Evolutionary conservation across 2,888 invertebrate genomes (phyloP), one percentile per base, ranked within the genome.

Genomic region (Heliconius ethilla): DNA sequence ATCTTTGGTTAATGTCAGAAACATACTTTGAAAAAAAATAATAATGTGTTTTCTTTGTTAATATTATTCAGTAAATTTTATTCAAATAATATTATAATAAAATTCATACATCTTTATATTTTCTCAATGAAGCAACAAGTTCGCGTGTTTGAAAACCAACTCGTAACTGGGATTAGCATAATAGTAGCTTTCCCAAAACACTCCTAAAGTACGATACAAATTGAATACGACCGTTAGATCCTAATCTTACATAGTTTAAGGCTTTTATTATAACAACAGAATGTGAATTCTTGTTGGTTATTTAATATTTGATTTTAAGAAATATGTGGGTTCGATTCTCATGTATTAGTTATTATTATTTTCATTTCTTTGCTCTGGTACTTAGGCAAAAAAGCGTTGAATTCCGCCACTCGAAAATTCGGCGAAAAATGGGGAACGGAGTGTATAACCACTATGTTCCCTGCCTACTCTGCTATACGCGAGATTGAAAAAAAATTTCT

Each of bases 111-210:
- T 63, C 63, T 65, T 70, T 70, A 77, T 75, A 70, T 78, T 75
- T 62, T 62, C 70, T 75, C 75, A 79, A 76, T 75, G 78, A 84
- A 88, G 90, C 94, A 94, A 94, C 94, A 94, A 90, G 94, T 94
- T 94, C 72, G 93, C 94, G 92, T 94, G 94, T 79, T 77, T 37
- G 55, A 10, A 76, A 80, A 76, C 78, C 80, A 81, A 84, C 82
- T 83, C 78, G 83, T 82, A 84, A 82, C 82, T 79, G 83, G 87
- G 87, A 91, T 92, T 91, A 92, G 85, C 90, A 89, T 91, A 90
- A 89, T 87, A 83, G 85, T 82, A 86, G 86, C 85, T 88, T 84
- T 85, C 86, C 87, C 87, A 83, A 88, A 91, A 90, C 89, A 85
- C 85, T 82, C 78, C 75, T 80, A 85, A 81, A 81, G 83, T 83